phyloP scores from a whole-genome alignment of 2,113 vertebrate genomes.

The Ardeotis arabs region DNA sequence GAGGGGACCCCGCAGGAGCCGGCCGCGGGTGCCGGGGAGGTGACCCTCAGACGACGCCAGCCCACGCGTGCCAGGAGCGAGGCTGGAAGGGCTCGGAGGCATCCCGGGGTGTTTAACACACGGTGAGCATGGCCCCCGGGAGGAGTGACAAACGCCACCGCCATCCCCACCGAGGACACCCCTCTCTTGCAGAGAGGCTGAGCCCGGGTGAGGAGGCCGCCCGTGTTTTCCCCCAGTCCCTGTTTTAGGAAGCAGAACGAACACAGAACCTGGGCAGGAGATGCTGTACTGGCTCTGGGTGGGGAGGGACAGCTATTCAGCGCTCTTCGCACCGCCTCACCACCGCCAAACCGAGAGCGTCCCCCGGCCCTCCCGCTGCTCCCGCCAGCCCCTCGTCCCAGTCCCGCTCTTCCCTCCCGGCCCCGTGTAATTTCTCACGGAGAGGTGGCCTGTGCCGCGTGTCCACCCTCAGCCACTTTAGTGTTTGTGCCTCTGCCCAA shows the following conservation, averaged over 20 bases:
- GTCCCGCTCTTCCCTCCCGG: not conserved
- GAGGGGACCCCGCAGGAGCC: no score
- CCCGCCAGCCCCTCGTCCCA: accelerated
- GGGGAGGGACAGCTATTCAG: not conserved
- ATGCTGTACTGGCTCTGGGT: not conserved
- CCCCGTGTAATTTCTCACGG: accelerated
- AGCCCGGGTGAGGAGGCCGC: accelerated
- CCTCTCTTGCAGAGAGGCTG: not conserved
- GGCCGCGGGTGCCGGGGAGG: accelerated
- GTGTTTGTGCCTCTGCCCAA: accelerated
- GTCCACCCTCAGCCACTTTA: not conserved
- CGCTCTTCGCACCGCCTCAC: not conserved
- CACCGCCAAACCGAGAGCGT: not conserved
- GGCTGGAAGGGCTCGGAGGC: not conserved
- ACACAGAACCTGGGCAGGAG: not conserved
- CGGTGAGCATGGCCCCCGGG: accelerated
- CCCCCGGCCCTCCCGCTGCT: not conserved
- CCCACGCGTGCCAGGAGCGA: not conserved
- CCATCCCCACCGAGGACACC: accelerated
- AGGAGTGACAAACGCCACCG: not conserved
- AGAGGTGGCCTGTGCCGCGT: not conserved
- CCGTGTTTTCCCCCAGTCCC: not conserved
- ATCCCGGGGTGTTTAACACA: not conserved
- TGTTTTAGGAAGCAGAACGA: not conserved
- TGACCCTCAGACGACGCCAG: not conserved